Conservation (phyloP, 2,113 vertebrate species). For the Anolis carolinensis region DNA sequence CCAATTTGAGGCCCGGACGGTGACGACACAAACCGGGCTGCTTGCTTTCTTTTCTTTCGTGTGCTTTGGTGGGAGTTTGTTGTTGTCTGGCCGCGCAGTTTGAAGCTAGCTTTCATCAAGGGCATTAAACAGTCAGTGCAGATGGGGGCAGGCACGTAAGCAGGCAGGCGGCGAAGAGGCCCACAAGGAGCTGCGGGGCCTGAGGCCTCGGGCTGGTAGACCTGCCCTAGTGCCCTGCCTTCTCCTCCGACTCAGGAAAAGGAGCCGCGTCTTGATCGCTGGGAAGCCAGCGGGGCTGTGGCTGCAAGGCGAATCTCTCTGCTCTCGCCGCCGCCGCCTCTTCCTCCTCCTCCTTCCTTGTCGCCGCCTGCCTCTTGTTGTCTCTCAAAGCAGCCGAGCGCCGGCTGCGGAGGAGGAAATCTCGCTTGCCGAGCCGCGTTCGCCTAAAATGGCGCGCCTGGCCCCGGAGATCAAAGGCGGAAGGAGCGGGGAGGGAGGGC, state of each 20-base stretch:
- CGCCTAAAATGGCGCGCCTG: conserved; percentile 70
- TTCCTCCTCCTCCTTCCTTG: conserved; percentile 27
- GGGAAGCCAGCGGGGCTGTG: conserved; percentile 39
- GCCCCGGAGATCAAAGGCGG: not conserved
- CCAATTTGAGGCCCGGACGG: no score
- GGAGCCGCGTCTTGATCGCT: conserved; percentile 48
- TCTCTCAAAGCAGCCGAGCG: conserved; percentile 43
- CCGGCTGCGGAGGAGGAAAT: conserved; percentile 47
- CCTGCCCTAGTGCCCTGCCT: conserved; percentile 28
- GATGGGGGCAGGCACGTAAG: conserved; percentile 19
- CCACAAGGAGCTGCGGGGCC: conserved; percentile 42
- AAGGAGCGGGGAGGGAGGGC: not conserved
- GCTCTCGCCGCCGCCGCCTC: conserved; percentile 28
- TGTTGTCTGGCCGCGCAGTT: no score
- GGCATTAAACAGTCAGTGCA: no score
- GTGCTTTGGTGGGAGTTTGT: no score
- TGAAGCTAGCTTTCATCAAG: no score
- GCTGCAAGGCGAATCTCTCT: not conserved
- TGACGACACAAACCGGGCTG: no score
- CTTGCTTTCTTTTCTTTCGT: no score
- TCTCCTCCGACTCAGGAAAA: conserved; percentile 10
- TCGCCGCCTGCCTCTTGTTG: conserved; percentile 56
- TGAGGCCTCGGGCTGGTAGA: not conserved
- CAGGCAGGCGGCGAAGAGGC: conserved; percentile 40
- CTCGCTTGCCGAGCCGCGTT: conserved; percentile 37